Percentiles rank a stretch among this genome's conserved stretches.
Evolutionary conservation across 2,888 invertebrate genomes (phyloP).

Genomic region (Tetrapedia diversipes): DNA sequence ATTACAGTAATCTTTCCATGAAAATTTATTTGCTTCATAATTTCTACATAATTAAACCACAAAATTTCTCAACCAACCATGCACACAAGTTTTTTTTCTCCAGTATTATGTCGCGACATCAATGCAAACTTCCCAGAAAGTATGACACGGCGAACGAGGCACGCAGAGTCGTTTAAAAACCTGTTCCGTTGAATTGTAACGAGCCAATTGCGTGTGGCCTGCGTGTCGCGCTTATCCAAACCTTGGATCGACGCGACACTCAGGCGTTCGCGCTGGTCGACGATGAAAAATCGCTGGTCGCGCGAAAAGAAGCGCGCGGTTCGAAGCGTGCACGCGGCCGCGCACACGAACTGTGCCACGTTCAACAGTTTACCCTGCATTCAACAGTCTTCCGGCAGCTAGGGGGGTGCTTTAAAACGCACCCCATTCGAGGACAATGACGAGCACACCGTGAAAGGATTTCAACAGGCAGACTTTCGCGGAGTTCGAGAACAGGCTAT

Average conservation of each 20-base stretch:
- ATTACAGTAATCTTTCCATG: too few relatives aligned
- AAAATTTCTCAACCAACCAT: not conserved
- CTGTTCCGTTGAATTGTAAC: conserved; percentile 16
- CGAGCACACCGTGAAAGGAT: conserved; percentile 18
- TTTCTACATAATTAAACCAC: too few relatives aligned
- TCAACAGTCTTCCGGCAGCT: conserved; percentile 33
- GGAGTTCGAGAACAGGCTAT: not conserved
- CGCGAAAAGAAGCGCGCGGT: not conserved
- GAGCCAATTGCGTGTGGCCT: conserved; percentile 6
- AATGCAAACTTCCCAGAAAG: not conserved
- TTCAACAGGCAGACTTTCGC: not conserved
- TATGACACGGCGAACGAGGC: not conserved
- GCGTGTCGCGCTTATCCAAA: conserved; percentile 5
- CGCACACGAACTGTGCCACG: conserved; percentile 37
- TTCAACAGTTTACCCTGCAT: conserved; percentile 57
- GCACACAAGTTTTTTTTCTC: not conserved
- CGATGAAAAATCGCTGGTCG: conserved; percentile 33
- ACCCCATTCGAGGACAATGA: conserved; percentile 23
- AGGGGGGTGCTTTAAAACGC: conserved; percentile 17
- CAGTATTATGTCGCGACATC: not conserved
- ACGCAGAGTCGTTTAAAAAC: conserved; percentile 8
- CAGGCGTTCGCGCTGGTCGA: not conserved
- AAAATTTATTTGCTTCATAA: too few relatives aligned
- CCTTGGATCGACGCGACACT: not conserved
- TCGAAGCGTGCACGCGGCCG: conserved; percentile 24